Percentiles rank a stretch among this genome's conserved stretches.
Conservation (phyloP, 2,888 invertebrate species). For the Nomada fabriciana region DNA sequence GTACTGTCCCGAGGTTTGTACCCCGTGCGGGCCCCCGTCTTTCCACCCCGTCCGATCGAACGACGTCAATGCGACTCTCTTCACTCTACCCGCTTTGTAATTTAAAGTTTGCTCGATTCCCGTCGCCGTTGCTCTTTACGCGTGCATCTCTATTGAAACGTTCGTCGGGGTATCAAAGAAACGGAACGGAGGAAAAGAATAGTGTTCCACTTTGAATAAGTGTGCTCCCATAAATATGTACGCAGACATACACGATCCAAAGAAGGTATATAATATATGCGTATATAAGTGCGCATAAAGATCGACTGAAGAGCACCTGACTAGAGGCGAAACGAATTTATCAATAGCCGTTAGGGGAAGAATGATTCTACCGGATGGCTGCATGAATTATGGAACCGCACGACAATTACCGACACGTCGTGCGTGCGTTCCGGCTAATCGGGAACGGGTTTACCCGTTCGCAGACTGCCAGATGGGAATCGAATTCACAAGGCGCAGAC, state of each 20-base stretch:
- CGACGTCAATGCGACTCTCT: constrained; percentile 3
- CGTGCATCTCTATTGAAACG: not conserved
- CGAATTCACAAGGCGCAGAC: constrained; percentile 59
- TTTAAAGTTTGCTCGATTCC: constrained; percentile 11
- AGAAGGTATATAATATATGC: no score
- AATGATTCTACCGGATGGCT: constrained; percentile 13
- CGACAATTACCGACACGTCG: constrained; percentile 34
- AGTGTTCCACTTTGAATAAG: not conserved
- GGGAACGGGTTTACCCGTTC: constrained; percentile 44
- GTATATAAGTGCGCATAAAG: not conserved
- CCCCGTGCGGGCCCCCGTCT: not conserved
- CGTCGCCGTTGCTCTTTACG: constrained; percentile 2
- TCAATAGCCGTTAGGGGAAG: not conserved
- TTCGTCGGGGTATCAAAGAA: not conserved
- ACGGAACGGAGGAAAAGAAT: not conserved
- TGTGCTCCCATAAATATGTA: no score
- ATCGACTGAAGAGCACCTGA: constrained; percentile 1
- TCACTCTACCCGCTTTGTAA: constrained; percentile 22
- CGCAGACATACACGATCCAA: no score
- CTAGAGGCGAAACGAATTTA: constrained; percentile 1
- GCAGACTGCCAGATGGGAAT: constrained; percentile 53
- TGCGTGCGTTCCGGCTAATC: constrained; percentile 48
- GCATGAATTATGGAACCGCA: constrained; percentile 50
- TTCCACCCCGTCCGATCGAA: constrained; percentile 10
- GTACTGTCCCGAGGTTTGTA: constrained; percentile 50